Base-by-base conservation (phyloP, 1,140 invertebrate genomes). In the Drosophila kurseongensis region DNA sequence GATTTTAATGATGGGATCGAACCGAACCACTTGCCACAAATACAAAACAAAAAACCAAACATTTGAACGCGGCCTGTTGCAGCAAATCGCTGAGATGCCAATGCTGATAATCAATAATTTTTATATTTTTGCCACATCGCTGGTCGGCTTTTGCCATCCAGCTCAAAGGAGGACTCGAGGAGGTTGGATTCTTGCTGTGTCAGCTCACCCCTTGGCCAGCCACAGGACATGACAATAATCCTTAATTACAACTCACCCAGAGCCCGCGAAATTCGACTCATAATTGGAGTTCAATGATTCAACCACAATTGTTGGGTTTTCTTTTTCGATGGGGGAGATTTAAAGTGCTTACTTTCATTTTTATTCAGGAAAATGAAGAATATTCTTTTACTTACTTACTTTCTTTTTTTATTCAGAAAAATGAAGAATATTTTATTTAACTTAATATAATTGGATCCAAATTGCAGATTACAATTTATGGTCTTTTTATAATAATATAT, bases 41-140 rank as follows among this genome's bases (percentile, higher is more conserved):
- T 8, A 32, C 29, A 32, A 6, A 41, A 32, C 52, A 58, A 78
- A 78, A 23, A 23, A 23, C 23, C 23, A 23, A 50, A 51, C 12
- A 48, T 35, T 58, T 32, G 71, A 74, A 67, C 74, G 73, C 72
- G 54, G 68, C 67, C 80, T 81, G 78, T 76, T 54, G 78, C 78
- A 63, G 69, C 84, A 89, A 89, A 89, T 89, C 84, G 84, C 52
- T 75, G 61, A 73, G 77, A 89, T 89, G 85, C 84, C 84, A 84
- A 69, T 68, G 73, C 80, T 89, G 84, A 89, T 89, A 89, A 89
- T 89, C 84, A 89, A 89, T 89, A 89, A 89, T 89, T 89, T 80
- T 89, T 89, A 84, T 89, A 89, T 88, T 89, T 88, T 58, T 84
- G 67, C 72, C 80, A 80, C 79, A 83, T 80, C 76, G 55, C 57